Percentiles rank a stretch among this genome's conserved stretches.
phyloP scores from a whole-genome alignment of 2,888 invertebrate species.

The Dastarcus helophoroides region DNA sequence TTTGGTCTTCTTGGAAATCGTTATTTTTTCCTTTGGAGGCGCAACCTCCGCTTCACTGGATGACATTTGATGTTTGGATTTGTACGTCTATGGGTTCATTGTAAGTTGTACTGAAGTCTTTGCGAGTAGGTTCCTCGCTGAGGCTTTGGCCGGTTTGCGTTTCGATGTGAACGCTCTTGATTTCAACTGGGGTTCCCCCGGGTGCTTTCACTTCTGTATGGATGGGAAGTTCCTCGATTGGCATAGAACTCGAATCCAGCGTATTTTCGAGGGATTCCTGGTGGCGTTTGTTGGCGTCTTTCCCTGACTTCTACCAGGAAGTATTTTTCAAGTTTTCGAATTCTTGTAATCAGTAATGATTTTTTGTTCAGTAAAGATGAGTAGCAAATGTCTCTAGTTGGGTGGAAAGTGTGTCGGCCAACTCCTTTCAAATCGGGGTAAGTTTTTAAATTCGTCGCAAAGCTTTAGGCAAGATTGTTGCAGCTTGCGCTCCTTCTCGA shows the following conservation, averaged over 20 bases:
- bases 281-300: constrained; percentile 23
- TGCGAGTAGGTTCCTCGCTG: constrained; percentile 30
- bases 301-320: constrained; percentile 34
- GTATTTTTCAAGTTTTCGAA: too few species aligned
- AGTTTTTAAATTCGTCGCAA: constrained; percentile 39
- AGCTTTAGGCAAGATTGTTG: constrained; percentile 37
- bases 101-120: constrained; percentile 43
- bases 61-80: constrained; percentile 41
- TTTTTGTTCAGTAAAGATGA: constrained; percentile 50
- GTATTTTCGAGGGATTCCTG: constrained; percentile 46
- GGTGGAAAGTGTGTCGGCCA: constrained; percentile 40
- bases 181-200: constrained; percentile 40
- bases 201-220: constrained; percentile 21
- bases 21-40: constrained; percentile 47
- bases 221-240: constrained; percentile 48
- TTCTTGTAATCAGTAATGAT: constrained; percentile 49
- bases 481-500: constrained; percentile 40
- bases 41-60: constrained; percentile 32
- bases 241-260: constrained; percentile 60
- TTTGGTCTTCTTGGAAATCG: constrained; percentile 52
- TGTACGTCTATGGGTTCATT: constrained; percentile 47
- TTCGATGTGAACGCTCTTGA: constrained; percentile 59
- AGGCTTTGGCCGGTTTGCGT: constrained; percentile 58
- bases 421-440: too few species aligned
- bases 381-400: constrained; percentile 47